Evolutionary conservation across 2,797 vertebrate genomes (phyloP), one percentile per base, ranked within the genome.

Genomic region (Falco peregrinus): DNA sequence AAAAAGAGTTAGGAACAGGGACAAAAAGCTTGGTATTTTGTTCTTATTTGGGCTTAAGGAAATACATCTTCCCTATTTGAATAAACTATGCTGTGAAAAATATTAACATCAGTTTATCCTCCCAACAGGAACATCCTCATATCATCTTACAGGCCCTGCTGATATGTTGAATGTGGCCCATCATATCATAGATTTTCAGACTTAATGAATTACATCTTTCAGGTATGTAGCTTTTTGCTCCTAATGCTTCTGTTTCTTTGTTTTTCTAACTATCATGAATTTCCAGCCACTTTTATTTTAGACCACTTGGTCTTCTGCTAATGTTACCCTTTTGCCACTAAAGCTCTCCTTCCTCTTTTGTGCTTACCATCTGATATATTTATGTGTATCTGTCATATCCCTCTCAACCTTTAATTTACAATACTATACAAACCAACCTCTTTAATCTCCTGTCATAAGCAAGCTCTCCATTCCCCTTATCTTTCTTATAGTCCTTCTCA

Each of bases 381-480:
- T 79, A 82, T 61, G 13, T 80, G 6, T 57, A 63, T 73, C 11
- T 79, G 31, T 47, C 67, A 50, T 35, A 71, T 28, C 10, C 17
- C 15, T 45, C 37, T 81, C 61, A 81, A 68, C 12, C 9, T 94
- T 60, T 90, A 71, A 89, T 94, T 92, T 92, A 84, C 21, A 92
- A 16, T 65, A 82, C 4, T 5, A 7, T 43, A 76, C 16, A 79
- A 73, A 63, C 21, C 24, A 63, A 82, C 4, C 7, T 75, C 14
- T 78, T 87, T 73, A 76, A 50, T 54, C 18, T 78, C 6, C 18
- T 82, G 26, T 65, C 54, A 43, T 35, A 29, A 94, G 18, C 64
- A 93, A 88, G 39, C 10, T 45, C 39, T 74, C 31, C 16, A 61
- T 89, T 84, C 16, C 28, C 7, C 20, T 86, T 76, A 79, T 82